Evolutionary conservation across 2,888 invertebrate species (phyloP), one percentile per base, ranked within the genome.

Genomic region (Serripes groenlandicus): DNA sequence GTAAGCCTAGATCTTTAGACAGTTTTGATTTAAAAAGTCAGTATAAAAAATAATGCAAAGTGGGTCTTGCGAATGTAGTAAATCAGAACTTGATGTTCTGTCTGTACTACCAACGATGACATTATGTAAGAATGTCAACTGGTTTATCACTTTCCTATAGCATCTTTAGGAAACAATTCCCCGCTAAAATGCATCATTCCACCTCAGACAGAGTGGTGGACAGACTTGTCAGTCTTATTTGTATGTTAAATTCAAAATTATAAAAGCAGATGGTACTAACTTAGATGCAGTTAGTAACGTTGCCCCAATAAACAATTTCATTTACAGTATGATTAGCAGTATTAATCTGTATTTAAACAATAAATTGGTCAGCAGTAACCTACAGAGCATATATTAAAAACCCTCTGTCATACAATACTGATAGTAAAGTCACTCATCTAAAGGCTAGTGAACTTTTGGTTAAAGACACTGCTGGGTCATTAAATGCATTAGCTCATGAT

Each of bases 61-160:
- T 58, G 58, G 58, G 15, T 73, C 73, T 58, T 73, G 73, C 30
- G 73, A 73, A 23, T 60, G 60, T 42, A 73, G 62, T 42, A 37
- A 73, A 73, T 21, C 64, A 21, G 34, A 64, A 32, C 58, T 73
- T 21, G 62, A 73, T 73, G 73, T 73, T 9, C n/a, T 35, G 11
- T 49, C 37, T 18, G 62, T 73, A 32, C 62, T 62, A 5, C 73
- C 60, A 3, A 73, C 73, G 26, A 60, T 73, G 73, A 73, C 73
- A 37, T n/a, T 5, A 73, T 73, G 73, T 42, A 73, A 32, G 62
- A 60, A 32, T 32, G 34, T 18, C 73, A 73, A 42, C 37, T 37
- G 37, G 4, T 35, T 18, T 30, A 64, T 15, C 68, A 68, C 26
- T 68, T 18, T 42, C 68, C 68, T 26, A 28, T 42, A n/a, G 5